Base-by-base conservation (phyloP, 2,797 vertebrate species). In the Cottoperca gobio region DNA sequence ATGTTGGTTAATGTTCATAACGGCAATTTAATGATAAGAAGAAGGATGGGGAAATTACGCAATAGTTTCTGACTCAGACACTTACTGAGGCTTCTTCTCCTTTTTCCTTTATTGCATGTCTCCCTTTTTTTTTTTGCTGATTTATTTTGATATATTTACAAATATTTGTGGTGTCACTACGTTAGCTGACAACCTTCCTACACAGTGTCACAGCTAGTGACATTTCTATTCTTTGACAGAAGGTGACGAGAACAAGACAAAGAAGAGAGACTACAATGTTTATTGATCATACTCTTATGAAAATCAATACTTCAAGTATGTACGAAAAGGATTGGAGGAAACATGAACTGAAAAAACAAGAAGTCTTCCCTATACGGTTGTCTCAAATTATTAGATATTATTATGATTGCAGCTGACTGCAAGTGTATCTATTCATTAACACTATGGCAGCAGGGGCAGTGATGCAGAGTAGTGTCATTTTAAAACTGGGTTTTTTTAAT, bases 341-440 rank as follows among this genome's bases (percentile, higher is more conserved):
- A 65, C 5, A 42, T 10, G 21, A 45, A 55, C n/a, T 35, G 26
- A 55, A 49, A 35, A 58, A 23, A 48, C 1, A 2, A 2, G 13
- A 52, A 46, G 37, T 50, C 8, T 64, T 50, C 28, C 8, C 37
- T 24, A 4, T 13, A 13, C 4, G 8, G 53, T 42, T 66, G 48
- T 68, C 57, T 67, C 14, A 76, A 33, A 45, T 11, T 24, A 74
- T 66, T 28, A 49, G 14, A 76, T 24, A 10, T 73, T 11, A 26
- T 7, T 31, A 23, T 49, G 19, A 64, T 17, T 14, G 23, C 4
- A 39, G 7, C 26, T 45, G 54, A 57, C 42, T 60, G 59, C 2
- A 4, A 26, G 23, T 3, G 7, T 26, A 58, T 61, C 48, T 59
- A 46, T 73, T 57, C 54, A 53, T 35, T 8, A 19, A 49, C 26